Evolutionary conservation across 2,797 vertebrate species (phyloP).

Genomic region (Poeciliopsis infans): DNA sequence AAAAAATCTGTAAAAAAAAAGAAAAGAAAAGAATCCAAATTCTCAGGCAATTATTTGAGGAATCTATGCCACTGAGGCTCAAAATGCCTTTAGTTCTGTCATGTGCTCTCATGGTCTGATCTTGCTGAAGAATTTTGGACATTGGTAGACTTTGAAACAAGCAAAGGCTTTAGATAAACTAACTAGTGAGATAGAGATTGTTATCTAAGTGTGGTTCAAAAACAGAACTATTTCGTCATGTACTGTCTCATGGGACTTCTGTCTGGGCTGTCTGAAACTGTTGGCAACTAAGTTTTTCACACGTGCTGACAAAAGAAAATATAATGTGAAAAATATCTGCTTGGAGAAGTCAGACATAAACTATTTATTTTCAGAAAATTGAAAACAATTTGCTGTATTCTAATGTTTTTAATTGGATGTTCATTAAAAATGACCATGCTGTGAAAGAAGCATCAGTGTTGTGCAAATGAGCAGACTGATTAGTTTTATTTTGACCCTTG

Average conservation of each 20-base stretch:
- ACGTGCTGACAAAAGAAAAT: not conserved
- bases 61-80: not conserved
- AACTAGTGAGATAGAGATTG: not conserved
- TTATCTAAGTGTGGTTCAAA: not conserved
- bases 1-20: too few relatives aligned
- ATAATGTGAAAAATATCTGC: not conserved
- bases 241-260: not conserved
- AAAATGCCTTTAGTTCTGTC: not conserved
- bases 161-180: conserved; percentile 12
- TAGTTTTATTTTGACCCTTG: not conserved
- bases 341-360: not conserved
- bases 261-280: not conserved
- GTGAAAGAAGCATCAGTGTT: not conserved
- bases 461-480: not conserved
- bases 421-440: not conserved
- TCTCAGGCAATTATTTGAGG: not conserved
- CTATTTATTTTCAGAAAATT: not conserved
- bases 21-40: not conserved
- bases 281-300: not conserved
- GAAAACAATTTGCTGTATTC: not conserved
- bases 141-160: conserved; percentile 8
- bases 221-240: not conserved
- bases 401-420: not conserved
- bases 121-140: not conserved
- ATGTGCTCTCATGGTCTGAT: not conserved